Percentiles rank a stretch among this genome's conserved stretches.
Evolutionary conservation across 2,888 invertebrate genomes (phyloP).

Genomic region (Dasysyrphus albostriatus): DNA sequence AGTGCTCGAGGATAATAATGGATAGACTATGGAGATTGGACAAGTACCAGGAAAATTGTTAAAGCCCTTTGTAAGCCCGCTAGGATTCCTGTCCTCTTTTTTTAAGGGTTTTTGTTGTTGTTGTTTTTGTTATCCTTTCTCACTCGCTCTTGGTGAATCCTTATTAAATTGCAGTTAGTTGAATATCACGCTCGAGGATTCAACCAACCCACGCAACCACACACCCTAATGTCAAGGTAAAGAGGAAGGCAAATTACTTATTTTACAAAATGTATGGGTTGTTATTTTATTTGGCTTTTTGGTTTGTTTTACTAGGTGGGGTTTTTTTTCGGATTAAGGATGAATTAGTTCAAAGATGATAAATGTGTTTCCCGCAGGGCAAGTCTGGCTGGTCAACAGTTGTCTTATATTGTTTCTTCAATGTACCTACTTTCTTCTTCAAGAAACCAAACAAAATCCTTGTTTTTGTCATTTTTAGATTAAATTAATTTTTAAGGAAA

Average conservation of each 20-base stretch:
- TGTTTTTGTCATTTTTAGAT: no score
- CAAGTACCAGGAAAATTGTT: background rate
- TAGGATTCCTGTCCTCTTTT: conserved; percentile 35
- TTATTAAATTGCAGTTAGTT: conserved; percentile 48
- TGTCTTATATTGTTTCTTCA: background rate
- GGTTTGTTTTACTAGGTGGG: background rate
- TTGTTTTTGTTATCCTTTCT: background rate
- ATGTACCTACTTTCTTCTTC: no score
- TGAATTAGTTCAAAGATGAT: background rate
- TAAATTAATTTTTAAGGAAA: no score
- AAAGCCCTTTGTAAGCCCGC: conserved; percentile 22
- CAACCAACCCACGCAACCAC: background rate
- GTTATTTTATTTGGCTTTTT: conserved; percentile 11
- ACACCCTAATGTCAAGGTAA: background rate
- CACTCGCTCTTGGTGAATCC: background rate
- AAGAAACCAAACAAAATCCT: no score
- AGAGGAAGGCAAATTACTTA: conserved; percentile 29
- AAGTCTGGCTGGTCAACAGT: background rate
- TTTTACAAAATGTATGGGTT: conserved; percentile 48
- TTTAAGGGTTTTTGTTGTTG: background rate
- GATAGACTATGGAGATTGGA: background rate
- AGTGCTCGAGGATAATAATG: conserved; percentile 28
- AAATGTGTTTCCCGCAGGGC: background rate
- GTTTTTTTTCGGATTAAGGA: background rate
- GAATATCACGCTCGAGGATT: conserved; percentile 3